phyloP scores from a whole-genome alignment of 2,888 invertebrate genomes.

The Lithophane semibrunnea region DNA sequence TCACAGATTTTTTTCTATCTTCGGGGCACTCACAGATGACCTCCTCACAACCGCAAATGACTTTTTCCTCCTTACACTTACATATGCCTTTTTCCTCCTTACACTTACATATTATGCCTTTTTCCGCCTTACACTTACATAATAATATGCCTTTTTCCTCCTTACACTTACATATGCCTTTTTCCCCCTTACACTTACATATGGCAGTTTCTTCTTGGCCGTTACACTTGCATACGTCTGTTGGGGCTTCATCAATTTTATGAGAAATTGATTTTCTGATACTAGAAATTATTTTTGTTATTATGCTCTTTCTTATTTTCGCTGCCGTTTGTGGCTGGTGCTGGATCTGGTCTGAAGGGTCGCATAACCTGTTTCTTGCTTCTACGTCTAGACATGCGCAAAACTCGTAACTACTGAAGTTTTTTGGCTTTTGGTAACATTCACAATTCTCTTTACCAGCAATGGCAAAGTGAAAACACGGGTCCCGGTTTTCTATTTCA shows the following conservation, averaged over 20 bases:
- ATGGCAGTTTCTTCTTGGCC: too few relatives aligned
- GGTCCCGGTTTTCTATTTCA: neutral
- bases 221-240: too few relatives aligned
- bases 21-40: neutral
- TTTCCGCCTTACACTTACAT: too few relatives aligned
- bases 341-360: neutral
- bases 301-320: neutral
- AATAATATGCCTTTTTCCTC: neutral
- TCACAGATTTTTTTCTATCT: neutral
- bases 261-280: conserved; percentile 15
- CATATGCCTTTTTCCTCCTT: neutral
- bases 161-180: neutral
- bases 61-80: neutral
- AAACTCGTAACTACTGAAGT: neutral
- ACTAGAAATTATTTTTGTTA: conserved; percentile 1
- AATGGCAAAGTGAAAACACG: neutral
- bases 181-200: too few relatives aligned
- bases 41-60: neutral
- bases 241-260: neutral
- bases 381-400: neutral
- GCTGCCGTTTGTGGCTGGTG: neutral
- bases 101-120: too few relatives aligned
- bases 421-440: neutral
- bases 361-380: neutral
- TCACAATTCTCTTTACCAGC: neutral